A percentile compares a stretch with the other conserved stretches of the same genome.
These are phyloP conservation scores for Caenorhabditis auriculariae DNA, from an alignment of 2,888 invertebrate species.

Conservation along the genomic window DNA sequence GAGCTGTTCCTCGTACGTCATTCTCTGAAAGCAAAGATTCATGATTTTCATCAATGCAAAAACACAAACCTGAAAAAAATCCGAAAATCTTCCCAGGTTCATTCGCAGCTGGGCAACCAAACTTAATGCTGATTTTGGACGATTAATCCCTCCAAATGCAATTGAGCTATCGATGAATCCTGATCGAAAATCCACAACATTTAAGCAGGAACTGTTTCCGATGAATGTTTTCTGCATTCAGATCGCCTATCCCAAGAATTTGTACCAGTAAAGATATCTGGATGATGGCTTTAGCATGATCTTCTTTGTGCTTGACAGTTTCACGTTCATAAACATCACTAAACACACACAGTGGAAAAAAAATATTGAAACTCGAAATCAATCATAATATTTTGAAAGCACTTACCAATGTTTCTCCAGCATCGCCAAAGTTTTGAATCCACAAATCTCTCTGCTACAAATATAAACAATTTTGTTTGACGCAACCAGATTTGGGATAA, in stretches of 20 bases:
- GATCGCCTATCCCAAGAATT: conserved; percentile 29
- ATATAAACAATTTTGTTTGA: conserved; percentile 5
- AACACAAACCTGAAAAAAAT: conserved; percentile 4
- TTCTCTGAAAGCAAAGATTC: conserved; percentile 5
- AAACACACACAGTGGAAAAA: conserved; percentile 4
- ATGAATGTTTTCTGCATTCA: conserved; percentile 26
- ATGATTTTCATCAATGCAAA: conserved; percentile 3
- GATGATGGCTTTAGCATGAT: conserved; percentile 7
- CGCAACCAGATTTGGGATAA: conserved; percentile 4
- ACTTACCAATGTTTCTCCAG: conserved; percentile 4
- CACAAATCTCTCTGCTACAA: background rate
- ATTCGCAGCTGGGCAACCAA: conserved; percentile 17
- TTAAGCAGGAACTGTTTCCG: conserved; percentile 18
- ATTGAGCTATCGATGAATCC: conserved; percentile 7
- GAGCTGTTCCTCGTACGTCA: conserved; percentile 7
- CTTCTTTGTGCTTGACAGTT: conserved; percentile 8
- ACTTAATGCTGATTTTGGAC: conserved; percentile 19
- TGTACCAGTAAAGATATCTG: conserved; percentile 25
- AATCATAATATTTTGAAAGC: conserved; percentile 2
- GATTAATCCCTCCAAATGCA: conserved; percentile 5
- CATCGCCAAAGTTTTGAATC: conserved; percentile 3
- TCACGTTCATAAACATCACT: conserved; percentile 6
- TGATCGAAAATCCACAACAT: conserved; percentile 17
- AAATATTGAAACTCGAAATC: conserved; percentile 1
- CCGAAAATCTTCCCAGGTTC: conserved; percentile 6